Conservation (phyloP, 2,113 vertebrate species). For the Plectropomus leopardus region DNA sequence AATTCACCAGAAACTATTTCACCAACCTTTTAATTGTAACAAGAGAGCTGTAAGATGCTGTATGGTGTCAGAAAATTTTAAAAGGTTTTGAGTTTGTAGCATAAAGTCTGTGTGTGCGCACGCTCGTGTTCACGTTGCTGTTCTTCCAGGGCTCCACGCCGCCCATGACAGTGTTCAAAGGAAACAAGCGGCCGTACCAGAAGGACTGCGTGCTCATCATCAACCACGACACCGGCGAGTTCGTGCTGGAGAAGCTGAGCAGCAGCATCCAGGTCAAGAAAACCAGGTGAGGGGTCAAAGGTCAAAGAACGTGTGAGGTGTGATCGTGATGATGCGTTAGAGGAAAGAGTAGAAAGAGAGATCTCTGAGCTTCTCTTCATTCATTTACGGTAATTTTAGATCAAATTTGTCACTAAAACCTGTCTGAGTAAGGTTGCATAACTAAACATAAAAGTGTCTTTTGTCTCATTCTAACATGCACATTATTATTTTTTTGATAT, state of each 20-base stretch:
- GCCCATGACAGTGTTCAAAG: conserved; percentile 99
- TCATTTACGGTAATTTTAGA: too few relatives aligned
- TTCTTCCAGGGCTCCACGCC: conserved; percentile 93
- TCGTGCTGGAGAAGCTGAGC: conserved; percentile 96
- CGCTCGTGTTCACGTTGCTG: background rate
- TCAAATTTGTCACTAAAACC: too few relatives aligned
- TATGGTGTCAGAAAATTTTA: background rate
- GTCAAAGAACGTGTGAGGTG: too few relatives aligned
- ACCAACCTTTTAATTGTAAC: background rate
- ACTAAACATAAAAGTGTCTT: too few relatives aligned
- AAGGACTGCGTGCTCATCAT: conserved; percentile 99
- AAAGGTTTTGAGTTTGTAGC: too few relatives aligned
- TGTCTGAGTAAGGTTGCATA: too few relatives aligned
- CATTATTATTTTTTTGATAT: too few relatives aligned
- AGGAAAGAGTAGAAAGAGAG: too few relatives aligned
- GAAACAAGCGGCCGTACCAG: conserved; percentile 97
- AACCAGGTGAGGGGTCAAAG: conserved; percentile 88
- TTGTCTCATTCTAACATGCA: background rate
- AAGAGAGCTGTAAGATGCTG: background rate
- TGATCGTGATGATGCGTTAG: too few relatives aligned
- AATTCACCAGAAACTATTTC: background rate
- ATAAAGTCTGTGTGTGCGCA: too few relatives aligned
- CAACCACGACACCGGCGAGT: conserved; percentile 98
- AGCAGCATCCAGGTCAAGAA: conserved; percentile 99
- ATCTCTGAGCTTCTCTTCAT: too few relatives aligned